Evolutionary conservation across 2,113 vertebrate species (phyloP).

Genomic region (Silurus meridionalis): DNA sequence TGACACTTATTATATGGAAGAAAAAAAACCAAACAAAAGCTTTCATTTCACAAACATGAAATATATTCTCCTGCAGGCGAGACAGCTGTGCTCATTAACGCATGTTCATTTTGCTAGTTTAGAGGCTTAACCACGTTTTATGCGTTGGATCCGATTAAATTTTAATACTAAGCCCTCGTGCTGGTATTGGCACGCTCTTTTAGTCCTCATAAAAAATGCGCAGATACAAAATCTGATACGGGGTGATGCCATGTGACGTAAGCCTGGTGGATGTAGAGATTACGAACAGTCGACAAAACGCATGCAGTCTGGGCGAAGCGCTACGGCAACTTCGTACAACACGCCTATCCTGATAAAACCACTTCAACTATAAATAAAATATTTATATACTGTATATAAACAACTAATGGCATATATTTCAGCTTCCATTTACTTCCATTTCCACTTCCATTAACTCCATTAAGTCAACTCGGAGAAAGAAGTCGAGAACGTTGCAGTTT

Average conservation of each 20-base stretch:
- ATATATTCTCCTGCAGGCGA: not conserved
- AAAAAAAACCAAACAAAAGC: not conserved
- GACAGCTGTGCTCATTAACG: conserved; percentile 10
- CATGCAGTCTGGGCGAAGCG: not conserved
- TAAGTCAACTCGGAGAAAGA: not conserved
- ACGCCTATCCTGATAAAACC: not conserved
- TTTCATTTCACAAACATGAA: not conserved
- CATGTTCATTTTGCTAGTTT: not conserved
- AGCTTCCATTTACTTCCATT: too few species aligned
- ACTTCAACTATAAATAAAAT: too few species aligned
- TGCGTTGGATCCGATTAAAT: not conserved
- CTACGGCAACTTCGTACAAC: not conserved
- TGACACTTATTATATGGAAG: not conserved
- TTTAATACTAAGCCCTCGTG: not conserved
- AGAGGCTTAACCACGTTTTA: not conserved
- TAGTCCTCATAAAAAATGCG: not conserved
- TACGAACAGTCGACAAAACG: not conserved
- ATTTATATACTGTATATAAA: too few species aligned
- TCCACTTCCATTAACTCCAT: not conserved
- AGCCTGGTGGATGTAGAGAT: not conserved
- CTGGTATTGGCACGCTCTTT: not conserved
- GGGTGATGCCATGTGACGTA: not conserved
- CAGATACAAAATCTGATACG: not conserved
- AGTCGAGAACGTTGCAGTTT: not conserved
- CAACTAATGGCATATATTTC: too few species aligned